Conservation (phyloP, 2,113 vertebrate genomes). For the Caranx ignobilis region DNA sequence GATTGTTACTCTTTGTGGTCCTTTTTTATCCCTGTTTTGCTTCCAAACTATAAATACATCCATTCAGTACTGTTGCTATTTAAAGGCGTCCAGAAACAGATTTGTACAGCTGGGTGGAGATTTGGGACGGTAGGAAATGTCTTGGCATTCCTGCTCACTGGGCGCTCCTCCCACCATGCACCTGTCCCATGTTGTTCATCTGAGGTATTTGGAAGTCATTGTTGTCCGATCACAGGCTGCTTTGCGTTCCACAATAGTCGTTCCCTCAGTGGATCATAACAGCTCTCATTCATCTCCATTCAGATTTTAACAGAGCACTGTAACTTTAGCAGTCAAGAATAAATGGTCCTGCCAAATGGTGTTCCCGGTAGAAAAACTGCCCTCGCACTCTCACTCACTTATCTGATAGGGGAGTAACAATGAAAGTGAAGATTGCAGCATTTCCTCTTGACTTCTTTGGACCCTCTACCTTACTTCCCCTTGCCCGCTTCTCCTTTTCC, state of each 20-base stretch:
- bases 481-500: slow-evolving; percentile 36
- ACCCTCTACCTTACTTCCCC: slow-evolving; percentile 18
- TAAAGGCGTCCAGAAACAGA: slow-evolving; percentile 72
- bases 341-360: slow-evolving; percentile 10
- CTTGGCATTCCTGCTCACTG: slow-evolving; percentile 67
- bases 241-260: slow-evolving; percentile 21
- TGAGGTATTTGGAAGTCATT: slow-evolving; percentile 32
- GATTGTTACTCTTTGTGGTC: slow-evolving; percentile 9
- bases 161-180: slow-evolving; percentile 67
- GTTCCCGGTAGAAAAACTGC: slow-evolving; percentile 13
- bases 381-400: slow-evolving; percentile 18
- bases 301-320: slow-evolving; percentile 20
- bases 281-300: slow-evolving; percentile 12
- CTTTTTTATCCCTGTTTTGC: slow-evolving; percentile 42
- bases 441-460: slow-evolving; percentile 37
- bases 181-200: slow-evolving; percentile 57
- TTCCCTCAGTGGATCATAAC: not conserved
- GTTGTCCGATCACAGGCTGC: slow-evolving; percentile 36
- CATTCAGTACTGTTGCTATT: slow-evolving; percentile 59
- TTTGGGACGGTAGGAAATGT: slow-evolving; percentile 60
- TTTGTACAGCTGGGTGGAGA: slow-evolving; percentile 48
- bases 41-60: slow-evolving; percentile 72
- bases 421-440: slow-evolving; percentile 2
- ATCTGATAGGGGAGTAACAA: slow-evolving; percentile 34
- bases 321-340: slow-evolving; percentile 7